Evolutionary conservation across 2,113 vertebrate genomes (phyloP).

Genomic region (Melanerpes aurifrons): DNA sequence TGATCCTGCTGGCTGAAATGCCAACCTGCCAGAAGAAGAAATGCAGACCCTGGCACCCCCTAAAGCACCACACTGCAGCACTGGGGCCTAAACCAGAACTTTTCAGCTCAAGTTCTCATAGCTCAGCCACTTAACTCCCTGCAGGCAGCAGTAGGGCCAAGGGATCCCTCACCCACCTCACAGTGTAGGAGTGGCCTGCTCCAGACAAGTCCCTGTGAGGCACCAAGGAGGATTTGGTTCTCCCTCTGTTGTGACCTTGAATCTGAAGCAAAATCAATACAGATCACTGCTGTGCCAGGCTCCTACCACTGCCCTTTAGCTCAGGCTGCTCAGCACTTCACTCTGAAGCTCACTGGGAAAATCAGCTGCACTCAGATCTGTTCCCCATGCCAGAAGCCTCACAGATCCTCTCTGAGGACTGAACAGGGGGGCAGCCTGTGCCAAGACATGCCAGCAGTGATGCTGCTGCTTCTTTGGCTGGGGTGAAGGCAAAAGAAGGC

Average conservation of each 20-base stretch:
- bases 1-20: background rate
- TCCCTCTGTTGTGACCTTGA: background rate
- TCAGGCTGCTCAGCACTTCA: background rate
- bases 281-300: background rate
- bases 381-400: background rate
- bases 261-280: background rate
- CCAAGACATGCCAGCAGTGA: background rate
- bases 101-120: background rate
- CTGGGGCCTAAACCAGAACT: background rate
- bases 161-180: background rate
- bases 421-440: background rate
- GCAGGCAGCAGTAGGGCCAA: fast-evolving
- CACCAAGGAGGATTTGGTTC: background rate
- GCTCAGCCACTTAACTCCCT: background rate
- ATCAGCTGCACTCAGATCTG: background rate
- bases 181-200: background rate
- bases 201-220: background rate
- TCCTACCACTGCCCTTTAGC: no score
- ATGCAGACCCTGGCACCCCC: fast-evolving
- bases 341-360: background rate
- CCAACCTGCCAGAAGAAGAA: background rate
- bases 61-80: fast-evolving
- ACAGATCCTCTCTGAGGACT: background rate
- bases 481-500: background rate
- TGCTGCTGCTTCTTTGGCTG: background rate